Evolutionary conservation across 2,113 vertebrate species (phyloP).

Genomic region (Ranitomeya imitator): DNA sequence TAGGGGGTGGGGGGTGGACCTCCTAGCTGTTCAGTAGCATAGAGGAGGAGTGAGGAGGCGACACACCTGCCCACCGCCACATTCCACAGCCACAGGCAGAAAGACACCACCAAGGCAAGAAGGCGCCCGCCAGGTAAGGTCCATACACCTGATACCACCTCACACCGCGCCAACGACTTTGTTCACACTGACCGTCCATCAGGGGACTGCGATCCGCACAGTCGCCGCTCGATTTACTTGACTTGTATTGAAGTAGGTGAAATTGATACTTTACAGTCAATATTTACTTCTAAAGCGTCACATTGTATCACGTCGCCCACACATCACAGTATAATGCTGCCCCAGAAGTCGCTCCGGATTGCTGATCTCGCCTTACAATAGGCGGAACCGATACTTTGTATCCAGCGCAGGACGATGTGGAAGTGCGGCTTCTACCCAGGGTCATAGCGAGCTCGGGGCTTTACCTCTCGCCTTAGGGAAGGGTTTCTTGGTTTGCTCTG

Average conservation of each 20-base stretch:
- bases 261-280: neutral
- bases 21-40: neutral
- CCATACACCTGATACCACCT: neutral
- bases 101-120: neutral
- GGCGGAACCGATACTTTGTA: conserved; percentile 7
- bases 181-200: neutral
- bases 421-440: neutral
- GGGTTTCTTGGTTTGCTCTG: neutral
- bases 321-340: neutral
- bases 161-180: neutral
- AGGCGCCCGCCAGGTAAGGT: conserved; percentile 24
- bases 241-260: neutral
- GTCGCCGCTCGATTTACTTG: neutral
- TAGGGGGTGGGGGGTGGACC: neutral
- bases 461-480: neutral
- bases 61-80: conserved; percentile 28
- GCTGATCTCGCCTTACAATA: neutral
- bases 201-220: neutral
- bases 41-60: neutral
- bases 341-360: neutral
- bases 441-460: neutral
- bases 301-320: neutral
- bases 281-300: neutral
- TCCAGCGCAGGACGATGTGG: neutral
- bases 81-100: conserved; percentile 14